Evolutionary conservation across 2,797 vertebrate species (phyloP), one percentile per base, ranked within the genome.

Genomic region (Danio jaintianensis): DNA sequence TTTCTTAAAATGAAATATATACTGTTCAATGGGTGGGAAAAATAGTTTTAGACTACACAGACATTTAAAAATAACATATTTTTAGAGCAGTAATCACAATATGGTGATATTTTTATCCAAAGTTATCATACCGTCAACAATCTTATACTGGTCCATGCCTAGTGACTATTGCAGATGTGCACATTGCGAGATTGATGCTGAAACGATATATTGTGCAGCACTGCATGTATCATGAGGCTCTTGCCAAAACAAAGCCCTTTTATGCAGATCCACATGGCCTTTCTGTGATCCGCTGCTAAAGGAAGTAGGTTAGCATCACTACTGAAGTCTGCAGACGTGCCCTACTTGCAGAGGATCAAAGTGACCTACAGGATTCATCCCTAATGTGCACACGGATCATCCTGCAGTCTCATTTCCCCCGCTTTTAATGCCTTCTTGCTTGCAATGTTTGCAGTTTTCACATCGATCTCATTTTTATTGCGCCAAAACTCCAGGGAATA

Each of bases 281-380:
- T 40, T 74, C 7, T 40, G 16, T 40, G 29, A 52, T 75, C 8
- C 7, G 50, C 58, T 16, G 7, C 1, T 11, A 55, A 13, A 15
- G 45, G 15, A 76, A 75, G 38, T 29, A 71, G 73, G 56, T 62
- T 76, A 45, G 43, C 22, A 9, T 40, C 5, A 18, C 22, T 5
- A 1, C 47, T 62, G 4, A 20, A 36, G 43, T 43, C 74, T 64
- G 50, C 67, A 82, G 42, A 62, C 20, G 22, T 70, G 72, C 7
- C 79, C 73, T 76, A 70, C 45, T 77, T 75, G 36, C 68, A 48
- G 9, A 69, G 64, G 63, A 75, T 40, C 73, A 70, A 55, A 52
- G 73, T 63, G 47, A 58, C 59, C 74, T 36, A 45, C 6, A 58
- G 29, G 11, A 58, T 78, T 55, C 58, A 64, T 38, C 16, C 58